Base-by-base conservation (phyloP, 2,113 vertebrate genomes). In the Podarcis muralis region DNA sequence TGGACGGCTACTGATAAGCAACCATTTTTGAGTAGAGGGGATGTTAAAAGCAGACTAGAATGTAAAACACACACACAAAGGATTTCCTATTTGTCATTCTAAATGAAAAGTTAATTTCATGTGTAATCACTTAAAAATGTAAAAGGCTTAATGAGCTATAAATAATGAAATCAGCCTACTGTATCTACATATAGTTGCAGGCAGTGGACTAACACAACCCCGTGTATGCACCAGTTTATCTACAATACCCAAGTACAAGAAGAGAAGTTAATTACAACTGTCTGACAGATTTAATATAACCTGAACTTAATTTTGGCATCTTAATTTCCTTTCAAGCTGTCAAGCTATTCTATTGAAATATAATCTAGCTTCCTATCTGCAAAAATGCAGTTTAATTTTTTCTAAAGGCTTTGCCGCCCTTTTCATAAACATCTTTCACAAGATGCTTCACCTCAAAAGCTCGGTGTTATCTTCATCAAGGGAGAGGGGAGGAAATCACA, bases 271-370 rank as follows among this genome's bases (percentile, higher is more conserved):
- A 87, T 87, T 85, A 81, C 77, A 43, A 40, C 27, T 65, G 53
- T 76, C 69, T 59, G 43, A 74, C 84, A 74, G 69, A 43, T 90
- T 81, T 82, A 86, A 79, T 89, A 86, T 74, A 81, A 66, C 59
- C 83, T 72, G 57, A 75, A 66, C 23, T 90, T 86, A 77, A 86
- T 82, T 76, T 35, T 81, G 79, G 69, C 77, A 75, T 82, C 84
- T 83, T 77, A 77, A 90, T 82, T 87, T 86, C 79, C 77, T 86
- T 75, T 76, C 7, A 6, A 90, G 40, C 40, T 27, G 71, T 90
- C 84, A 75, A 82, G 30, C 35, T 57, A 53, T 71, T 71, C 43
- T 37, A 72, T 15, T 53, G 40, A 59, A 84, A 89, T 85, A 65
- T 35, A 85, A 89, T 84, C 23, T 74, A 71, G 65, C 62, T 87